Base-by-base conservation (phyloP, 1,140 invertebrate genomes). In the Hypothenemus hampei region DNA sequence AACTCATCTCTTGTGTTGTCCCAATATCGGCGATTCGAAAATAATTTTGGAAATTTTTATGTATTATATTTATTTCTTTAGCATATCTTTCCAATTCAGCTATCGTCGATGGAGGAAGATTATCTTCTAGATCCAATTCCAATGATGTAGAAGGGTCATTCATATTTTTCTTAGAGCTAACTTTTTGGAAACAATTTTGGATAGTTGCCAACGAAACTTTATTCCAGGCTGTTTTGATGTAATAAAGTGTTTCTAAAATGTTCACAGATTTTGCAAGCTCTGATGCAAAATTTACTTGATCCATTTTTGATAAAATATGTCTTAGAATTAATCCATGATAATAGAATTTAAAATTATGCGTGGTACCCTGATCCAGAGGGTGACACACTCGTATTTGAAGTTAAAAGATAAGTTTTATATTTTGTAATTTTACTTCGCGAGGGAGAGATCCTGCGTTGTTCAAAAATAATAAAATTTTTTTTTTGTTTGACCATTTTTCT, bases 331-430 rank as follows among this genome's bases (percentile, higher is more conserved):
- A 43, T 7, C 59, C 40, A 26, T 64, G 43, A 48, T 71, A 72
- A 52, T 56, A 61, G 20, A 47, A 51, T 61, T 72, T 72, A 33
- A 72, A 63, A 47, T 64, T 67, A 44, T 65, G 60, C 46, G 77
- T 78, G 29, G 78, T 69, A n/a, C 72, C 71, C 63, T 72, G 69
- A 63, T 77, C 72, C 55, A 78, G 62, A 37, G 73, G 73, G 61
- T 78, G 73, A 6, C 77, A 54, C 36, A 66, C 58, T 6, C 66
- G 68, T 15, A 77, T 78, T 22, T 68, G 63, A 21, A 73, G 74
- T 15, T 78, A 63, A 62, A 72, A 77, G 18, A 65, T 47, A 1
- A 76, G 26, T 61, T 65, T 71, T 10, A 75, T 63, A 58, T 68
- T 65, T 57, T 55, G 48, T 16, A 69, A 54, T 35, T 66, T 52